Conservation (phyloP, 2,113 vertebrate species). For the Ctenodactylus gundi region DNA sequence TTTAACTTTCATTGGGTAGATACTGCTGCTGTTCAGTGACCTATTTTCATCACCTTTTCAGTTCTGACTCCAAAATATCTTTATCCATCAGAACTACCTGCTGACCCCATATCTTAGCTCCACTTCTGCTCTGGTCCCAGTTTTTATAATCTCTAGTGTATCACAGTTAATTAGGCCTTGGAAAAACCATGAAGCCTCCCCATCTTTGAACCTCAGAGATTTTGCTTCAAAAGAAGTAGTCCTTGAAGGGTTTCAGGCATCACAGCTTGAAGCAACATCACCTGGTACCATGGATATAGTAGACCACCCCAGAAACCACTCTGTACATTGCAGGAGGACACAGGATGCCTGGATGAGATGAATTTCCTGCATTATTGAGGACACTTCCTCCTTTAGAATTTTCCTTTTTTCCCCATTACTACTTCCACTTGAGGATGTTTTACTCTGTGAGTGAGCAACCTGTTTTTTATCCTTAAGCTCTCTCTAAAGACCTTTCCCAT, state of each 20-base stretch:
- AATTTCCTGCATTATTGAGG: neutral
- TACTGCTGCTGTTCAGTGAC: neutral
- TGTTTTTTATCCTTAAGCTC: neutral
- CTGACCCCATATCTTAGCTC: neutral
- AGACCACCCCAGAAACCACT: neutral
- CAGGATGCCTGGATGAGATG: neutral
- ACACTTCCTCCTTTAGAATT: neutral
- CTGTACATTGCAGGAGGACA: constrained; percentile 9
- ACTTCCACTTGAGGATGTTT: neutral
- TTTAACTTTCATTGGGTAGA: neutral
- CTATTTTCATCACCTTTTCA: neutral
- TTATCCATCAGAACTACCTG: neutral
- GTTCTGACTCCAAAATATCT: neutral
- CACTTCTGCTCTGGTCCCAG: neutral
- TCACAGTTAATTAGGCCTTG: neutral
- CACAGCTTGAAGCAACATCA: neutral
- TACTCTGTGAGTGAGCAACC: neutral
- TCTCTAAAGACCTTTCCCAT: neutral
- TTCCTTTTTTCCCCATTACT: neutral
- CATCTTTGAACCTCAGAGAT: constrained; percentile 3
- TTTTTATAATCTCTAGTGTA: neutral
- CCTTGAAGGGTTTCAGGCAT: neutral
- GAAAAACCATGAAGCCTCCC: neutral
- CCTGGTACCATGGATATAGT: neutral
- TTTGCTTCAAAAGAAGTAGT: constrained; percentile 36